A percentile compares a stretch with the other conserved stretches of the same genome.
These are phyloP conservation scores for Aphaenogaster ashmeadi DNA, from an alignment of 1,140 invertebrate genomes.

Conservation along the genomic window DNA sequence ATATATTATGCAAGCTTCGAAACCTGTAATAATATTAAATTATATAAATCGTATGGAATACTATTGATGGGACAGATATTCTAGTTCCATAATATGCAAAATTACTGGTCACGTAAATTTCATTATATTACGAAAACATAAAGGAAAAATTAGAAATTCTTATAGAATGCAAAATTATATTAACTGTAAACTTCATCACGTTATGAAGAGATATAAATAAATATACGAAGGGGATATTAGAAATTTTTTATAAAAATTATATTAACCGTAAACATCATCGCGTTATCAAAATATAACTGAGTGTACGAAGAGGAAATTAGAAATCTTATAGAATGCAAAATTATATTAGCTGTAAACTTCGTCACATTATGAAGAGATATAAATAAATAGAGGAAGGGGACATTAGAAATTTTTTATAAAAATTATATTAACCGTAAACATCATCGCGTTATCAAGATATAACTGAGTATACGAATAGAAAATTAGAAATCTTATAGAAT, in stretches of 20 bases:
- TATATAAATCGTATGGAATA: not conserved
- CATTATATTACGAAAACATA: not conserved
- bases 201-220: not conserved
- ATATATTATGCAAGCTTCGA: not conserved
- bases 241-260: no score
- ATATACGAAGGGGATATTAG: not conserved
- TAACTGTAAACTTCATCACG: not conserved
- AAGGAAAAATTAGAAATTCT: not conserved
- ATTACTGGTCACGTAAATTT: not conserved
- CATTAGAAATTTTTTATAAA: no score
- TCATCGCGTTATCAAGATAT: no score
- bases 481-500: conserved; percentile 5
- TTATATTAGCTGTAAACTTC: not conserved
- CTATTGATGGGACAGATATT: not conserved
- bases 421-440: no score
- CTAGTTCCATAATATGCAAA: not conserved
- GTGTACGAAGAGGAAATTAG: not conserved
- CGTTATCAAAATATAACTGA: no score
- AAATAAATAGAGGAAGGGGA: not conserved
- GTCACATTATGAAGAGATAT: not conserved
- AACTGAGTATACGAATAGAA: not conserved
- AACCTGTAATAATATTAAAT: not conserved
- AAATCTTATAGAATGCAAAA: conserved; percentile 4
- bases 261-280: no score
- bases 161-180: not conserved